phyloP scores from a whole-genome alignment of 2,797 vertebrate species.

The Martes flavigula region DNA sequence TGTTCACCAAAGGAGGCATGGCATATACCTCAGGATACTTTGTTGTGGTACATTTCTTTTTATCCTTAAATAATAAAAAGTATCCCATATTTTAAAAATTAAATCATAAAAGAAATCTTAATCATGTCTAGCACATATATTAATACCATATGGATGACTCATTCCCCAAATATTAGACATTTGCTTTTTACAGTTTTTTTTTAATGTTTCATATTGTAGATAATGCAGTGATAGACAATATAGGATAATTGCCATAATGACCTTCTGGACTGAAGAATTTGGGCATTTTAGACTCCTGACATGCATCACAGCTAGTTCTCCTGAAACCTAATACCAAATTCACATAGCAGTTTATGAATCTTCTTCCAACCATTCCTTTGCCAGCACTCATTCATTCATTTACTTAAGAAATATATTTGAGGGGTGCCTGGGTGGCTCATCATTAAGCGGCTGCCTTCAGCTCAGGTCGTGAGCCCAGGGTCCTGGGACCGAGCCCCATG shows the following conservation, averaged over 20 bases:
- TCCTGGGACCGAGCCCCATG: too few relatives aligned
- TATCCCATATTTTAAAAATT: neutral
- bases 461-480: too few relatives aligned
- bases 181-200: neutral
- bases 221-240: neutral
- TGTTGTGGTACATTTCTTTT: neutral
- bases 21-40: neutral
- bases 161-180: neutral
- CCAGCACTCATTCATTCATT: neutral
- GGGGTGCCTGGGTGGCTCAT: too few relatives aligned
- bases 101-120: neutral
- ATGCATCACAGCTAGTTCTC: neutral
- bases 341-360: neutral
- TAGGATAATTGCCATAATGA: neutral
- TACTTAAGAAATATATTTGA: neutral
- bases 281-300: neutral
- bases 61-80: neutral
- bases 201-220: neutral
- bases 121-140: neutral
- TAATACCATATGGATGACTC: neutral
- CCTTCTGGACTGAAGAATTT: neutral
- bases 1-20: neutral
- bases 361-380: neutral
- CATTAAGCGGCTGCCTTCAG: too few relatives aligned
- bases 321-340: neutral